Conservation (phyloP, 2,113 vertebrate species). For the Pao palembangensis region DNA sequence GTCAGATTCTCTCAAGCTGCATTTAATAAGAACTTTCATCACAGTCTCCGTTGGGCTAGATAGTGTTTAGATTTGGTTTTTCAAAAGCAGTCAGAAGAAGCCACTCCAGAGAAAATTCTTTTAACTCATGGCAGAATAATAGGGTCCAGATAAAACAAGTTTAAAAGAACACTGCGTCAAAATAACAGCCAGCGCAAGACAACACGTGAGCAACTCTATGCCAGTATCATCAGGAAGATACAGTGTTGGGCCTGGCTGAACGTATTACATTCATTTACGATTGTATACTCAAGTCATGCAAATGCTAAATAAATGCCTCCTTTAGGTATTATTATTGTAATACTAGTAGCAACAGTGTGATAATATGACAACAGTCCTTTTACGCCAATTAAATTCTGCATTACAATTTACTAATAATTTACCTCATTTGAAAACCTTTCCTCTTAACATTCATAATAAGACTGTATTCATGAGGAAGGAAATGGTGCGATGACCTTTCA, state of each 20-base stretch:
- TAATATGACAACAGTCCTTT: no score
- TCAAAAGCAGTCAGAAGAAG: conserved; percentile 43
- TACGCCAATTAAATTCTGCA: no score
- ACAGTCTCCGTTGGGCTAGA: conserved; percentile 38
- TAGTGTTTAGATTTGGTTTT: conserved; percentile 52
- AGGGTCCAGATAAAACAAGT: conserved; percentile 55
- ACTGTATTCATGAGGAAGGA: no score
- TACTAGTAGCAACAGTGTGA: no score
- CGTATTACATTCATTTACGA: no score
- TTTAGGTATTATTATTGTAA: no score
- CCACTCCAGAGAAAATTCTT: conserved; percentile 42
- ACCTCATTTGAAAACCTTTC: no score
- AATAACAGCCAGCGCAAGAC: conserved; percentile 41
- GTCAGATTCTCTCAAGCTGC: conserved; percentile 49
- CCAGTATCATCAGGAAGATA: conserved; percentile 23
- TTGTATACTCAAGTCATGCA: no score
- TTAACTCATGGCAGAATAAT: conserved; percentile 46
- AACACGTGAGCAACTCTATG: conserved; percentile 37
- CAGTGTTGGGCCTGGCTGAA: conserved; percentile 9
- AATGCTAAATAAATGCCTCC: no score
- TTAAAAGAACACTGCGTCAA: conserved; percentile 46
- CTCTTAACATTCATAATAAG: no score
- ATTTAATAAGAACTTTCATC: conserved; percentile 62
- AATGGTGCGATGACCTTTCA: no score
- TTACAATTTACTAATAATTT: no score